Evolutionary conservation across 2,113 vertebrate genomes (phyloP).

Genomic region (Notechis scutatus): DNA sequence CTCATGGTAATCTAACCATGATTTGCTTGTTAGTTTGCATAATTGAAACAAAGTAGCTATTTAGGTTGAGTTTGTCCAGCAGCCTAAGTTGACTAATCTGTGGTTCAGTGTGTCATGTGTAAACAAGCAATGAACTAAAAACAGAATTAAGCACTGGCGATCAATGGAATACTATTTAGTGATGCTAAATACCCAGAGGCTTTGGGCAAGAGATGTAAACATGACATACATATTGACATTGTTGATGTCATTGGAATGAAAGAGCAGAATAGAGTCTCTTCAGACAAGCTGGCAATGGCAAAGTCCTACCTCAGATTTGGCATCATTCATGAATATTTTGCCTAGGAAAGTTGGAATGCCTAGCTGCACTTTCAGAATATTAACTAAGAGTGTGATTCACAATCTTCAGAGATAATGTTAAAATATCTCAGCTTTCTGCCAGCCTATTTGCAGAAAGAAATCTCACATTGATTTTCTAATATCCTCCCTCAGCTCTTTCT

Average conservation of each 20-base stretch:
- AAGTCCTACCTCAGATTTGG: not conserved
- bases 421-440: not conserved
- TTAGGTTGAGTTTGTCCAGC: not conserved
- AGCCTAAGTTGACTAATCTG: not conserved
- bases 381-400: not conserved
- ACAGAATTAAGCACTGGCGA: not conserved
- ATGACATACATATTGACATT: not conserved
- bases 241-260: not conserved
- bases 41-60: not conserved
- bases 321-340: not conserved
- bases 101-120: not conserved
- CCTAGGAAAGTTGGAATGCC: not conserved
- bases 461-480: no score
- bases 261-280: not conserved
- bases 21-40: not conserved
- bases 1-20: not conserved
- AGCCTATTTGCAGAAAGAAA: no score
- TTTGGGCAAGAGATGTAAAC: not conserved
- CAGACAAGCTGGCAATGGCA: not conserved
- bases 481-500: no score
- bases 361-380: not conserved
- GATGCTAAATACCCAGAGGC: not conserved
- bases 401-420: not conserved
- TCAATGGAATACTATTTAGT: not conserved
- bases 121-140: not conserved